These are phyloP conservation scores for Meda fulgida DNA, from an alignment of 2,797 vertebrate genomes.

Conservation along the genomic window DNA sequence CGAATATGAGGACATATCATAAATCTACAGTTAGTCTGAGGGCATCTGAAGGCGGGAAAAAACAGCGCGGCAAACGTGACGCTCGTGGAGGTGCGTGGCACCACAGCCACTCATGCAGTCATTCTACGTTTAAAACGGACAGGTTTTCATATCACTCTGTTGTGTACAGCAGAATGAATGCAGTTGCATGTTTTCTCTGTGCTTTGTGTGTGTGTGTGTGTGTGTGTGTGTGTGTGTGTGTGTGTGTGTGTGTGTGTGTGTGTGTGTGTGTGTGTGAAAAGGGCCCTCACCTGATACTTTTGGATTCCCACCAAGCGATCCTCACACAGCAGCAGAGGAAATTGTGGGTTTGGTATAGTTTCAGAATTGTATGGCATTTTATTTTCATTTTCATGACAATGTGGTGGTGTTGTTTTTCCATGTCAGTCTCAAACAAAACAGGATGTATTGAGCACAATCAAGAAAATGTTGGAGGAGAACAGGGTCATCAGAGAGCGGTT, in stretches of 20 bases:
- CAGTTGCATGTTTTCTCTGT: neutral
- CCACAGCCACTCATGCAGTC: neutral
- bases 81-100: neutral
- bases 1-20: neutral
- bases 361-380: neutral
- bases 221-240: neutral
- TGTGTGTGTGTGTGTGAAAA: neutral
- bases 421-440: conserved; percentile 75
- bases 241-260: neutral
- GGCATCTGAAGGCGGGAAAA: conserved; percentile 12
- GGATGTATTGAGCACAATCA: conserved; percentile 82
- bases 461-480: conserved; percentile 90
- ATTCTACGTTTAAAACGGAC: neutral
- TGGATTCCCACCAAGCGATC: neutral
- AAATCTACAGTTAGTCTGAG: neutral
- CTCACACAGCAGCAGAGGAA: neutral
- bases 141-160: neutral
- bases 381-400: neutral
- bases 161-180: neutral
- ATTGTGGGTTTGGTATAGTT: neutral
- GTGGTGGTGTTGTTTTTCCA: neutral
- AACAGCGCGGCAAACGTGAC: neutral
- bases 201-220: neutral
- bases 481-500: conserved; percentile 80
- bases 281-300: neutral